phyloP scores from a whole-genome alignment of 2,888 invertebrate genomes.

The Agelastica alni region DNA sequence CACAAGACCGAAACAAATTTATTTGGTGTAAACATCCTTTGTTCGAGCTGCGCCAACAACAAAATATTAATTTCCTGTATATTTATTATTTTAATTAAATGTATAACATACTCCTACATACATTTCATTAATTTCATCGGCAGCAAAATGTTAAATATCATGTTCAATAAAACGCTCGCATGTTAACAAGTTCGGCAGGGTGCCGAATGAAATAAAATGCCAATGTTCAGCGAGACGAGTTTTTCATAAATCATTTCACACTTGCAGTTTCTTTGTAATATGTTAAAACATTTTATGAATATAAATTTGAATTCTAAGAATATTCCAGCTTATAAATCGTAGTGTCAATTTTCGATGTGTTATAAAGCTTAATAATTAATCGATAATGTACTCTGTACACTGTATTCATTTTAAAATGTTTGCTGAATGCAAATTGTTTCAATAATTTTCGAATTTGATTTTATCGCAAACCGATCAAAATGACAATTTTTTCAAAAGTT shows the following conservation, averaged over 20 bases:
- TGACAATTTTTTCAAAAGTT: too few relatives aligned
- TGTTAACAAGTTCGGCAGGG: slow-evolving; percentile 34
- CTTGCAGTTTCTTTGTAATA: slow-evolving; percentile 22
- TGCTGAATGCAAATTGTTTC: too few relatives aligned
- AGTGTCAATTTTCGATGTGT: too few relatives aligned
- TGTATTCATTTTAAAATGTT: too few relatives aligned
- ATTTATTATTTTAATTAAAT: slow-evolving; percentile 17
- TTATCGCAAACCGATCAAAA: too few relatives aligned
- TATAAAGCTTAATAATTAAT: too few relatives aligned
- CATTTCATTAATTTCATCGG: slow-evolving; percentile 24
- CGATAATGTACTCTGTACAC: too few relatives aligned
- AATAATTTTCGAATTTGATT: too few relatives aligned
- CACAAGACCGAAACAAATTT: too few relatives aligned
- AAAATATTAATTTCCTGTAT: slow-evolving; percentile 9
- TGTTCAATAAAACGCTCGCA: slow-evolving; percentile 32
- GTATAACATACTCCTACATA: slow-evolving; percentile 28
- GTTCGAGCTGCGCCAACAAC: not conserved
- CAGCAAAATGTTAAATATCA: slow-evolving; percentile 27
- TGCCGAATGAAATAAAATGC: slow-evolving; percentile 31
- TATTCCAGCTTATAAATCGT: too few relatives aligned
- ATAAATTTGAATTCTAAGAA: not conserved
- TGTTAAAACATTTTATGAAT: not conserved
- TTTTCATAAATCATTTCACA: slow-evolving; percentile 27
- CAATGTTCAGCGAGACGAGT: slow-evolving; percentile 19
- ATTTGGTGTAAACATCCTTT: too few relatives aligned